Base-by-base conservation (phyloP, 2,113 vertebrate genomes). In the Azemiops feae region DNA sequence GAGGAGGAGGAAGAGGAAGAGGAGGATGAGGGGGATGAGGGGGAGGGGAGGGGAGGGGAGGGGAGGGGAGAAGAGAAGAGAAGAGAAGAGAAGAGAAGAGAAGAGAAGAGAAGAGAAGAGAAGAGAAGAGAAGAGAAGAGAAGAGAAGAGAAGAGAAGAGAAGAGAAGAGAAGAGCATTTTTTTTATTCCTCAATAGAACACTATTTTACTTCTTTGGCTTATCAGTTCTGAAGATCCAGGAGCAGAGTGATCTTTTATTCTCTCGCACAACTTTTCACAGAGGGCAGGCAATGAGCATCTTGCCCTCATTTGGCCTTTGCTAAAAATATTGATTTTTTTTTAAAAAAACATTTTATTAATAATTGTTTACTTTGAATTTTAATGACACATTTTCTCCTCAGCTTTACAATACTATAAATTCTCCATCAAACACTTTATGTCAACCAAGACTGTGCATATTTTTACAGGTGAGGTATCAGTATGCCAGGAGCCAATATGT, bases 321-420 rank as follows among this genome's bases (percentile, higher is more conserved):
- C 55, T 53, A 7, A 60, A 89, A 55, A 23, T 74, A 39, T 11
- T 74, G 12, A 52, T 30, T 20, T 74, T 25, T 86, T 22, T n/a
- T n/a, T n/a, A n/a, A 25, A 92, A 88, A 23, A 52, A 47, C 12
- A 7, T 43, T 87, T 54, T 34, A 52, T 57, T 22, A 20, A 88
- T 53, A 64, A 22, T 52, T 14, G 69, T 86, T 91, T 55, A 74
- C 93, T 95, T 95, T 94, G 94, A 64, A 74, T 60, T 93, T 92
- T 85, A 43, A 27, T 89, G 93, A 95, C 93, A 54, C 22, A 94
- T 89, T 94, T 95, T 95, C 95, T 93, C 92, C 95, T 81, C 93
- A 92, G 20, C 95, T 64, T 93, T 81, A 81, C 34, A 43, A 81
- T 39, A 81, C 34, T 39, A 92, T 92, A 92, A 34, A 45, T 92